Percentiles rank a stretch among this genome's conserved stretches.
phyloP scores from a whole-genome alignment of 2,888 invertebrate genomes.

The Coecobrya sp. region DNA sequence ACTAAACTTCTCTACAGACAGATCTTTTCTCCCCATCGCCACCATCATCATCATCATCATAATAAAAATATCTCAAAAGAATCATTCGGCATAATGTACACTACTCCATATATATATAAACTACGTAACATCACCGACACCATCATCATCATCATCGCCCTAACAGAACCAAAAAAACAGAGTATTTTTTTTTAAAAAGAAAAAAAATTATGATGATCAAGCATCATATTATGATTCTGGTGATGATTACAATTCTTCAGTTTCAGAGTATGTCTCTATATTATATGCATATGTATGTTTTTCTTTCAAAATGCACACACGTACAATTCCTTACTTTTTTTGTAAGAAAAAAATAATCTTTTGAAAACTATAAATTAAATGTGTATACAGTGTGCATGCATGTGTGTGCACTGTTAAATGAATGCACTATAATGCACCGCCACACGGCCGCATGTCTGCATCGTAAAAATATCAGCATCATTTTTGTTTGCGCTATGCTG shows the following conservation, averaged over 20 bases:
- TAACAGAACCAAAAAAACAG: slow-evolving; percentile 29
- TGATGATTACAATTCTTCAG: neutral
- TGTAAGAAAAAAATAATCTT: neutral
- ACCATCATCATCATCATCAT: neutral
- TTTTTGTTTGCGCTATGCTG: neutral
- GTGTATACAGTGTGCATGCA: neutral
- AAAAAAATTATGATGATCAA: slow-evolving; percentile 41
- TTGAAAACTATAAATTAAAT: neutral
- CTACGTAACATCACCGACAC: slow-evolving; percentile 13
- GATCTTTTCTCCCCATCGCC: slow-evolving; percentile 42
- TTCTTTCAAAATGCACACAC: neutral
- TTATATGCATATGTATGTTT: neutral
- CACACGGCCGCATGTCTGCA: neutral
- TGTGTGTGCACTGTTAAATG: neutral
- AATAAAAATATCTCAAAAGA: neutral
- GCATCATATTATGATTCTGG: neutral
- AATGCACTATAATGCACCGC: neutral
- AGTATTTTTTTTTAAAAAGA: neutral
- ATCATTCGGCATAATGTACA: neutral
- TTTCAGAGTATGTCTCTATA: neutral
- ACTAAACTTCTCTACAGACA: neutral
- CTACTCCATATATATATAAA: neutral
- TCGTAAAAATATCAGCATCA: neutral
- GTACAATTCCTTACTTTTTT: neutral
- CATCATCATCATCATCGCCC: slow-evolving; percentile 13